Conservation (phyloP, 2,113 vertebrate genomes). For the Pagrus major region DNA sequence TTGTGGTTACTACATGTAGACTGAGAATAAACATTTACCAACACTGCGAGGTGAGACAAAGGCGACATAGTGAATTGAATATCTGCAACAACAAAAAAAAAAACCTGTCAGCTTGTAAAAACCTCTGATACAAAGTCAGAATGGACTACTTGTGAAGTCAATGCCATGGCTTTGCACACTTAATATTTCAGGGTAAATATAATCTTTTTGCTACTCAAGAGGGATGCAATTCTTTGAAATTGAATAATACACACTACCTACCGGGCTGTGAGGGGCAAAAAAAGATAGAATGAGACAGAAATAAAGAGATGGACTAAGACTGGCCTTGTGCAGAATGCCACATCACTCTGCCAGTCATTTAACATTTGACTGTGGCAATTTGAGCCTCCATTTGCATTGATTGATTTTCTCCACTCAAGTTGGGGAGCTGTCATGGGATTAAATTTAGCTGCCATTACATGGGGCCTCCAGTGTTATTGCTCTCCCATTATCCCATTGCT, state of each 20-base stretch:
- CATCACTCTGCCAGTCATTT: constrained; percentile 49
- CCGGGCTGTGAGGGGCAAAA: neutral
- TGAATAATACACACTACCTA: neutral
- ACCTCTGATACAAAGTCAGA: neutral
- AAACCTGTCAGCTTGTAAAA: constrained; percentile 15
- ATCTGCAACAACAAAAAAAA: neutral
- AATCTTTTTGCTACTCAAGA: constrained; percentile 1
- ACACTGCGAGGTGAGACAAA: neutral
- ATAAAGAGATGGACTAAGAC: constrained; percentile 4
- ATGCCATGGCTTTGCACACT: neutral
- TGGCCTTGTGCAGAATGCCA: constrained; percentile 7
- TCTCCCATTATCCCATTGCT: constrained; percentile 52
- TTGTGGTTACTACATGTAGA: constrained; percentile 27
- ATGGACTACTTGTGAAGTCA: neutral
- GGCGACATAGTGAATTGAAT: neutral
- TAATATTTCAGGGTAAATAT: constrained; percentile 3
- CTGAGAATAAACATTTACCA: constrained; percentile 16
- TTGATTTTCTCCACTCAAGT: constrained; percentile 71
- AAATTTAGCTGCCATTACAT: constrained; percentile 74
- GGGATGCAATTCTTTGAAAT: constrained; percentile 12
- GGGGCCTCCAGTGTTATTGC: constrained; percentile 62
- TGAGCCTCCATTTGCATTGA: constrained; percentile 72
- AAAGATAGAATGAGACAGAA: constrained; percentile 15
- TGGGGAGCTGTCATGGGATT: constrained; percentile 72
- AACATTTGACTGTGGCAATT: constrained; percentile 71